A percentile compares a stretch with the other conserved stretches of the same genome.
These are phyloP conservation scores for Zingel zingel DNA, from an alignment of 2,113 vertebrate species.

Conservation along the genomic window DNA sequence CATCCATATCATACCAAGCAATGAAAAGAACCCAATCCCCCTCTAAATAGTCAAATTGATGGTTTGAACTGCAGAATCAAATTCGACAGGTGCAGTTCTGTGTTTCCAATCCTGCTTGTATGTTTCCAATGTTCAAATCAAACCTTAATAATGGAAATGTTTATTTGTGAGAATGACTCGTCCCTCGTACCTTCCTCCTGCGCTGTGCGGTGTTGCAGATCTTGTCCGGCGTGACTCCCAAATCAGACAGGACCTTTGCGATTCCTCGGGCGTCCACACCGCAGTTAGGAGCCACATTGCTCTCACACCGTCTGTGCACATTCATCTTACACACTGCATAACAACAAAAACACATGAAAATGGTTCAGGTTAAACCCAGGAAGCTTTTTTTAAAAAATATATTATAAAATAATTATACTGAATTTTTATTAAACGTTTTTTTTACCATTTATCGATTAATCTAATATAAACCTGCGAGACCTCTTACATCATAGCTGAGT, in stretches of 20 bases:
- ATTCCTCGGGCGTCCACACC: conserved; percentile 97
- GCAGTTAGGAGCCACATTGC: conserved; percentile 97
- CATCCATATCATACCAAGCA: not conserved
- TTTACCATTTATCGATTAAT: too few species aligned
- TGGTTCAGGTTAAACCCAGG: not conserved
- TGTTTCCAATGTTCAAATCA: not conserved
- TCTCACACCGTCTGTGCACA: conserved; percentile 96
- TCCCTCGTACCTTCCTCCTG: conserved; percentile 92
- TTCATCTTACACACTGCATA: conserved; percentile 98
- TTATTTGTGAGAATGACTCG: not conserved
- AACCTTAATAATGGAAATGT: too few species aligned
- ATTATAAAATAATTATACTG: too few species aligned
- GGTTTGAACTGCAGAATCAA: not conserved
- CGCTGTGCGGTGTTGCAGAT: conserved; percentile 95
- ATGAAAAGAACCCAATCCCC: not conserved
- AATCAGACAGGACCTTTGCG: conserved; percentile 96
- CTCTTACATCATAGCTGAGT: too few species aligned
- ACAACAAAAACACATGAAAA: not conserved
- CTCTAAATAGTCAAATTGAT: not conserved
- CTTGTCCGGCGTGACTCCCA: conserved; percentile 98
- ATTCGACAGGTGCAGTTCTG: too few species aligned
- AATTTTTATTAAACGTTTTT: too few species aligned
- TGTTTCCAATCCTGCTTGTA: not conserved
- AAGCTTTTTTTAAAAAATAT: not conserved
- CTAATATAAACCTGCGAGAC: too few species aligned